A percentile compares a stretch with the other conserved stretches of the same genome.
phyloP scores from a whole-genome alignment of 30 jellyfish, hydroid and myxozoan genomes.

The Sanderia malayensis region DNA sequence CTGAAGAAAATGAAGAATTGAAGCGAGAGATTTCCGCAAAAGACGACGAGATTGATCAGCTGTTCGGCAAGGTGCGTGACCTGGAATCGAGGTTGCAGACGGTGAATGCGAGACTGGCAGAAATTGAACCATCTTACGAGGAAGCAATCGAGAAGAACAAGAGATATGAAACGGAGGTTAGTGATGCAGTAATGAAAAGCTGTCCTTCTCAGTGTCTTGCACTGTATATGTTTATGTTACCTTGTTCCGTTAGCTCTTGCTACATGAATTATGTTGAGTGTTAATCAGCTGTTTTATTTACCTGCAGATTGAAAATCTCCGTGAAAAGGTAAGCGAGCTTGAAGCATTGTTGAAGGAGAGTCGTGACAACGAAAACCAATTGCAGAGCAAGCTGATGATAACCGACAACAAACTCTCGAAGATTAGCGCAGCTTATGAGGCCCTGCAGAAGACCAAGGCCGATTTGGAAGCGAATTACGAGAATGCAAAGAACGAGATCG shows the following conservation, averaged over 20 bases:
- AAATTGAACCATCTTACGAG: slow-evolving; percentile 92
- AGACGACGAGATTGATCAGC: slow-evolving; percentile 78
- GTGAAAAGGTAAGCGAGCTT: slow-evolving; percentile 74
- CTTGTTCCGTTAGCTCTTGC: too few relatives aligned
- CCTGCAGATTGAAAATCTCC: slow-evolving; percentile 29
- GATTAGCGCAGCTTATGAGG: slow-evolving; percentile 85
- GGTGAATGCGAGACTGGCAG: slow-evolving; percentile 87
- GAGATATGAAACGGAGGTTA: slow-evolving; percentile 82
- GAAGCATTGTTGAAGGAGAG: slow-evolving; percentile 84
- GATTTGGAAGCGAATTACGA: slow-evolving; percentile 70
- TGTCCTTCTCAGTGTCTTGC: too few relatives aligned
- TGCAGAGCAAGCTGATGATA: slow-evolving; percentile 58
- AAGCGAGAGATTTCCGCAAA: slow-evolving; percentile 65
- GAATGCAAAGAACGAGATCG: slow-evolving; percentile 60
- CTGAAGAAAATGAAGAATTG: slow-evolving; percentile 75
- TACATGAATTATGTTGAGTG: too few relatives aligned
- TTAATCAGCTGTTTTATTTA: too few relatives aligned
- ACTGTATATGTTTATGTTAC: too few relatives aligned
- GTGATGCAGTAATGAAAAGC: too few relatives aligned
- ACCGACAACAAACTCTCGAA: slow-evolving; percentile 78
- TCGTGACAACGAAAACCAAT: slow-evolving; percentile 72
- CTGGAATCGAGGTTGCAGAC: slow-evolving; percentile 65
- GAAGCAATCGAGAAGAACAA: slow-evolving; percentile 74
- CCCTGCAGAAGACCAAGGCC: slow-evolving; percentile 60
- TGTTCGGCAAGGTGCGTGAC: slow-evolving; percentile 74